phyloP scores from a whole-genome alignment of 2,797 vertebrate species.

The Gymnothorax reevesii region DNA sequence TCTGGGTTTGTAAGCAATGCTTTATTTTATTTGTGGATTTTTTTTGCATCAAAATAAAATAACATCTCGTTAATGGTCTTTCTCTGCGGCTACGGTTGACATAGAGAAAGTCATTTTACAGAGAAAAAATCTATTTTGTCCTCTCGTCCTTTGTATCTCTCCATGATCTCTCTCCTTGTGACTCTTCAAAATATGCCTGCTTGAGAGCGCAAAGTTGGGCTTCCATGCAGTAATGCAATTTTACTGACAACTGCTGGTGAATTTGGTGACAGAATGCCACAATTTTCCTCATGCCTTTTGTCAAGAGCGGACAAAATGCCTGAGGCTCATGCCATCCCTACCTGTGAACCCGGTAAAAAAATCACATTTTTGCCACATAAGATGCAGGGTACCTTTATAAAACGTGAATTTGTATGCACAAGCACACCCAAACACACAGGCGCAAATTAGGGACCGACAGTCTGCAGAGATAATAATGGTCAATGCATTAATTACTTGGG shows the following conservation, averaged over 20 bases:
- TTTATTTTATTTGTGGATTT: no score
- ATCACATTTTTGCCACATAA: not conserved
- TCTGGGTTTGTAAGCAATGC: no score
- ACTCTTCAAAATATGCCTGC: no score
- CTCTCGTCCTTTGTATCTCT: not conserved
- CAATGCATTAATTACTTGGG: no score
- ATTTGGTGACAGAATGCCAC: not conserved
- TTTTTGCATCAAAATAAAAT: no score
- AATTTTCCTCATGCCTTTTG: not conserved
- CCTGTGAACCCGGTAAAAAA: not conserved
- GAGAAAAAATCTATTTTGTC: not conserved
- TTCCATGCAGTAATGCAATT: no score
- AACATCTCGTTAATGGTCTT: no score
- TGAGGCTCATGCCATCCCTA: not conserved
- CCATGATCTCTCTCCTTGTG: no score
- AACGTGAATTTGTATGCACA: not conserved
- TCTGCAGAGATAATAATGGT: no score
- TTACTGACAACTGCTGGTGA: not conserved
- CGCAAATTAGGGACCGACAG: no score
- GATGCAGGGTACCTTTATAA: not conserved
- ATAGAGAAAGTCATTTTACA: not conserved
- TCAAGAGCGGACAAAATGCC: not conserved
- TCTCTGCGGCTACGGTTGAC: no score
- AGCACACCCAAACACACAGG: no score
- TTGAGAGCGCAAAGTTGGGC: not conserved